Evolutionary conservation across 2,888 invertebrate species (phyloP), one percentile per base, ranked within the genome.

Genomic region (Listrodromus nycthemerus): DNA sequence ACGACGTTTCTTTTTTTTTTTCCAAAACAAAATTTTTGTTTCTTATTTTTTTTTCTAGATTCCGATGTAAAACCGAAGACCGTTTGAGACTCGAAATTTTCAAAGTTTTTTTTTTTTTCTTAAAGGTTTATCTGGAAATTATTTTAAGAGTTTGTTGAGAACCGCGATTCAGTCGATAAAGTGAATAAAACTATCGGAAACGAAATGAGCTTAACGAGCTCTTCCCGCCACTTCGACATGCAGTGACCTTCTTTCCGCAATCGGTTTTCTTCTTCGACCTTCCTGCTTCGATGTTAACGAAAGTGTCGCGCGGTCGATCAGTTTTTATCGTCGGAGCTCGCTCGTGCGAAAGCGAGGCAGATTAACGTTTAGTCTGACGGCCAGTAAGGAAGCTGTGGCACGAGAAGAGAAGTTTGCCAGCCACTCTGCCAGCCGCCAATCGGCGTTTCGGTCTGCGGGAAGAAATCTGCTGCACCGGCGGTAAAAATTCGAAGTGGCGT

Each of bases 401-500:
- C 33, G 27, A 41, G 37, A 2, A 5, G 13, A 33, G 52, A 75
- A 63, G n/a, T 30, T 69, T 69, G 55, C 55, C 69, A 78, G 52
- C 82, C 66, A 45, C 50, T 81, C 67, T 84, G 66, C 84, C 84
- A 81, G 75, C 78, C 58, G 84, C 81, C 78, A 79, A 75, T 41
- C 30, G n/a, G 45, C 1, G 21, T 77, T 58, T 50, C 4, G 19
- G 27, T 24, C 21, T 4, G 27, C 21, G 30, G n/a, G 70, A 71
- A 65, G 81, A 70, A 48, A 78, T 75, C 84, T 84, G 30, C 70
- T 13, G 30, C 61, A 67, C 24, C 84, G 81, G 79, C 81, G 7
- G 69, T 45, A 7, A 13, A 41, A 70, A 50, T 77, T 65, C 10
- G 30, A 33, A 65, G 27, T 8, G 27, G 16, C 1, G 16, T n/a